phyloP scores from a whole-genome alignment of 1,140 invertebrate species.

The Drosophila pandora region DNA sequence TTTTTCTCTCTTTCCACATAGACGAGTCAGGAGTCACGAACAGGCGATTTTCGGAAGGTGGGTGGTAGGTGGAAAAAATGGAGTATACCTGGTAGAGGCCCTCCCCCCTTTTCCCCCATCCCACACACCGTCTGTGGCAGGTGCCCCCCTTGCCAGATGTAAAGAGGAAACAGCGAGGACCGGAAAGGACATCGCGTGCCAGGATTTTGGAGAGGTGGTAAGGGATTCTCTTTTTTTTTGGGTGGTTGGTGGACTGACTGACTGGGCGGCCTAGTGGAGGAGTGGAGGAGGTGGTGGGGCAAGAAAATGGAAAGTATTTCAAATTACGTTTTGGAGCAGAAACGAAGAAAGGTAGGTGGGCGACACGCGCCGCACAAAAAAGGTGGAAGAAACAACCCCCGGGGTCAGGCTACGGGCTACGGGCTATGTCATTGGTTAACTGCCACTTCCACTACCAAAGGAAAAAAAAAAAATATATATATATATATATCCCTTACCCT shows the following conservation, averaged over 20 bases:
- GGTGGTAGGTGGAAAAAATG: conserved; percentile 36
- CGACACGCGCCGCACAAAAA: conserved; percentile 38
- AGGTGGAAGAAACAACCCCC: conserved; percentile 43
- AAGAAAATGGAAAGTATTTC: conserved; percentile 82
- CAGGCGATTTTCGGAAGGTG: conserved; percentile 58
- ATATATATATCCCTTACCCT: too few relatives aligned
- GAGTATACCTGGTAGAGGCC: conserved; percentile 20
- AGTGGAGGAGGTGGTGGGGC: conserved; percentile 12
- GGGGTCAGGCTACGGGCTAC: conserved; percentile 9
- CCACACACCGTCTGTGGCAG: conserved; percentile 16
- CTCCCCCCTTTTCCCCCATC: too few relatives aligned
- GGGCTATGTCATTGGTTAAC: conserved; percentile 76
- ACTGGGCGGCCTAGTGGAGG: neutral
- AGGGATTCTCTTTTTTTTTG: conserved; percentile 2
- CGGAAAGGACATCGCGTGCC: conserved; percentile 83
- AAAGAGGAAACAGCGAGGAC: conserved; percentile 75
- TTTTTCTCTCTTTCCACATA: conserved; percentile 22
- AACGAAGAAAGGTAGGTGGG: neutral
- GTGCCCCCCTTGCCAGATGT: conserved; percentile 35
- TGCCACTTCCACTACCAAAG: conserved; percentile 22
- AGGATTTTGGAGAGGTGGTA: conserved; percentile 28
- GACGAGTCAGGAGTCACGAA: conserved; percentile 70
- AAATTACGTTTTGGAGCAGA: conserved; percentile 54
- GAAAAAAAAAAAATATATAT: too few relatives aligned
- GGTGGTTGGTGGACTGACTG: conserved; percentile 9